These are phyloP conservation scores for Elephas maximus DNA, from an alignment of 2,113 vertebrate genomes.

Conservation along the genomic window DNA sequence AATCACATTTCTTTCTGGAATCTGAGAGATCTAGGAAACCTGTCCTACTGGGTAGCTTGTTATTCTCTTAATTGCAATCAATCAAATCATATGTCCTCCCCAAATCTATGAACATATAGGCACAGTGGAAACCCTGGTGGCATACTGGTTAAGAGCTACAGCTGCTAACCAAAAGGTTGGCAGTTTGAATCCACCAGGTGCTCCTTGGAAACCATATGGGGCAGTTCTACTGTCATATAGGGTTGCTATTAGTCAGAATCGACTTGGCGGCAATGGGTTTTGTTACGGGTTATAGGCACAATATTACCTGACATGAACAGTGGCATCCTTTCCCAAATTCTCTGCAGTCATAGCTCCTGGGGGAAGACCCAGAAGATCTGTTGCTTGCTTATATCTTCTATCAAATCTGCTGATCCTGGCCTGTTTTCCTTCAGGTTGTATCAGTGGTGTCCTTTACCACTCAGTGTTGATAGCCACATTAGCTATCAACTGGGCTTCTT, in stretches of 20 bases:
- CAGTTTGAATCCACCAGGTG: no score
- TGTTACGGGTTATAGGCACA: no score
- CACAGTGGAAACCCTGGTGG: no score
- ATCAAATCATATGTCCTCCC: not conserved
- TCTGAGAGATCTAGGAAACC: not conserved
- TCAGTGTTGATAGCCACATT: not conserved
- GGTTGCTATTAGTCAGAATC: no score
- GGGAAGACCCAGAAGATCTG: not conserved
- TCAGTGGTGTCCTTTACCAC: not conserved
- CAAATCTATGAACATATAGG: not conserved
- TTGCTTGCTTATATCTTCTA: not conserved
- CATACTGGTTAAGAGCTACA: no score
- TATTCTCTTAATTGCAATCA: not conserved
- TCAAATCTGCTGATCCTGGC: not conserved
- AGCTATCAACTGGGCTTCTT: not conserved
- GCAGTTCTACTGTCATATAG: no score
- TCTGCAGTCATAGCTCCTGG: fast-evolving
- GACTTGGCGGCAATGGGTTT: no score
- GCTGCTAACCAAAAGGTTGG: no score
- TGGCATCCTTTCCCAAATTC: not conserved
- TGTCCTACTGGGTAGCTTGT: not conserved
- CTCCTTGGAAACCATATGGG: no score
- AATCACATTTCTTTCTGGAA: not conserved
- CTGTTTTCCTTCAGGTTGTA: not conserved
- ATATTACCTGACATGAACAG: not conserved